phyloP scores from a whole-genome alignment of 2,113 vertebrate genomes.

The Glaucidium brasilianum region DNA sequence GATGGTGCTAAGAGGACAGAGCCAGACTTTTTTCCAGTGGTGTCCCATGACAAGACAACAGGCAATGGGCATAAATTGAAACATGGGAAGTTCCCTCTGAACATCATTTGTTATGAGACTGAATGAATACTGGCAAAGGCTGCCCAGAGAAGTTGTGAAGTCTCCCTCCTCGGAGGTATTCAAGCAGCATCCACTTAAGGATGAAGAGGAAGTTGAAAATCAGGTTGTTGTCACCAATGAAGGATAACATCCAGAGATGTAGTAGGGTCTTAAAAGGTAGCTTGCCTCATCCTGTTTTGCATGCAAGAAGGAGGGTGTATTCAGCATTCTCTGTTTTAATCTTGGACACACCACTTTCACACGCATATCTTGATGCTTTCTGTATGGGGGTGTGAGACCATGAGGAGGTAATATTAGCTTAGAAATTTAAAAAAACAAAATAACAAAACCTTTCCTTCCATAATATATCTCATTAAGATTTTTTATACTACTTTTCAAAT shows the following conservation, averaged over 20 bases:
- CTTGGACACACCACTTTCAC: neutral
- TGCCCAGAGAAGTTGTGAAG: neutral
- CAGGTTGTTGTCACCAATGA: neutral
- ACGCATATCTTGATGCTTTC: neutral
- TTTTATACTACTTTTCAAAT: neutral
- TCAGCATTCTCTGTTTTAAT: neutral
- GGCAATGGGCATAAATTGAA: too few relatives aligned
- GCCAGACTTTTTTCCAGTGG: neutral
- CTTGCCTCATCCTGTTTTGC: neutral
- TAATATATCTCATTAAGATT: neutral
- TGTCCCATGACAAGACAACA: too few relatives aligned
- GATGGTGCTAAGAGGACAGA: neutral
- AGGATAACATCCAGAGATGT: neutral
- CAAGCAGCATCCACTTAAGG: neutral
- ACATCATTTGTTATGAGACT: neutral
- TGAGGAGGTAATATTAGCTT: neutral
- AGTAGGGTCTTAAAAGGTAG: neutral
- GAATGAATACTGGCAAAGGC: neutral
- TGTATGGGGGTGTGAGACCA: neutral
- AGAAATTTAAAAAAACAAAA: neutral
- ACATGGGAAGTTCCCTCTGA: too few relatives aligned
- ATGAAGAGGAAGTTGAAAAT: neutral
- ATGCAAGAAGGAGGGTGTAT: neutral
- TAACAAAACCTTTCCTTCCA: neutral
- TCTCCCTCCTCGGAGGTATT: neutral